Base-by-base conservation (phyloP, 2,797 vertebrate species). In the Scomberomorus guttatus region DNA sequence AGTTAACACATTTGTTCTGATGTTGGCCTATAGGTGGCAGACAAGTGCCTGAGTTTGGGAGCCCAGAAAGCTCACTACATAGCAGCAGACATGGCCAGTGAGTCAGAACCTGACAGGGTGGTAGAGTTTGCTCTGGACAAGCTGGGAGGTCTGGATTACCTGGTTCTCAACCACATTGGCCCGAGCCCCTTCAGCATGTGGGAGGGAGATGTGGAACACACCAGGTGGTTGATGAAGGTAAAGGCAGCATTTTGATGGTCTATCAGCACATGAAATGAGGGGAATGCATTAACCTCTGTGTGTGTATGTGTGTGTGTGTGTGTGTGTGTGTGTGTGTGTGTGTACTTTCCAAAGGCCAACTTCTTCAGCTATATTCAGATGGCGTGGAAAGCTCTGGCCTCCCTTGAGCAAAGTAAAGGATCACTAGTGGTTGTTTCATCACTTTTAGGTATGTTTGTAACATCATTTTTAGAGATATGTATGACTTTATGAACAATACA, bases 81-180 rank as follows among this genome's bases (percentile, higher is more conserved):
- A 56, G 64, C 95, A n/a, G 96, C 93, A 14, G 96, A 98, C 84
- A 97, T 97, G 97, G 82, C 91, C 20, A 91, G 14, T 57, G 90
- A 94, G 3, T 87, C 93, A 3, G 96, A 96, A 55, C 95, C 96
- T 0, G 90, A 94, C 6, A 90, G 25, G n/a, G 96, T 96, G 75
- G 87, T 97, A 29, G 92, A 91, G n/a, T 97, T 97, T 79, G 94
- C 97, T 22, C 67, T 96, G 78, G 91, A 97, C 79, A 92, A 95
- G 24, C 94, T 98, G 10, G 96, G 96, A 18, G 96, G 96, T 3
- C 83, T 98, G 93, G 97, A 98, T 82, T 97, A 95, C 73, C 74
- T 97, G 15, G 94, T 97, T 67, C 83, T 98, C 75, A 98, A 97
- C 84, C 97, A 98, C 89, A 94, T 97, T 0, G 96, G 97, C 1